Evolutionary conservation across 2,113 vertebrate species (phyloP).

Genomic region (Ceyx melanurus): DNA sequence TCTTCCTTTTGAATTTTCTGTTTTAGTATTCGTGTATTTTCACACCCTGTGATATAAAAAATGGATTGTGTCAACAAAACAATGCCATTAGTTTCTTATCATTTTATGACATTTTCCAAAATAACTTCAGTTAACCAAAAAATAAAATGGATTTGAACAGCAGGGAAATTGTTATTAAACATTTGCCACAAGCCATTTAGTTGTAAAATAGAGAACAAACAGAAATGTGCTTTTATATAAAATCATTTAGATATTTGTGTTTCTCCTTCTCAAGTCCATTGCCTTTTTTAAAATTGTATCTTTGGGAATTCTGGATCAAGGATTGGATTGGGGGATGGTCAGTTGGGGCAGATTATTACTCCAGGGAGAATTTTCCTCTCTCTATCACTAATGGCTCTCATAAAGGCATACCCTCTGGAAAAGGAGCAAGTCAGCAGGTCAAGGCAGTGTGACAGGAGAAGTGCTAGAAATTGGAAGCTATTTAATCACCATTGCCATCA

Average conservation of each 20-base stretch:
- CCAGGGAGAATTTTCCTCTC: not conserved
- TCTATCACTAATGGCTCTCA: not conserved
- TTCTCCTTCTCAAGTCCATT: not conserved
- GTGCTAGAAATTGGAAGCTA: not conserved
- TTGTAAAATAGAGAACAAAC: slow-evolving; percentile 8
- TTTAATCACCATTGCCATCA: not conserved
- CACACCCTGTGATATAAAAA: not conserved
- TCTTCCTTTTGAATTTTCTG: not conserved
- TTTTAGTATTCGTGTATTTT: not conserved
- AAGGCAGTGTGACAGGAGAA: not conserved
- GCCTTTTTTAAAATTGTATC: not conserved
- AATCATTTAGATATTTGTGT: not conserved
- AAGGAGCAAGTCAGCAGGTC: not conserved
- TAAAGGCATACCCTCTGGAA: not conserved
- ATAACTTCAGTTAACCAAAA: slow-evolving; percentile 12
- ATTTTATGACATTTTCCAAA: not conserved
- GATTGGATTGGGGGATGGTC: not conserved
- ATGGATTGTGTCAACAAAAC: not conserved
- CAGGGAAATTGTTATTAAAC: not conserved
- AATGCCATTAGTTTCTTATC: not conserved
- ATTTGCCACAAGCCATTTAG: slow-evolving; percentile 11
- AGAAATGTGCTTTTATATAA: slow-evolving; percentile 21
- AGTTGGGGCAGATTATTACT: not conserved
- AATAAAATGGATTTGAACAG: not conserved
- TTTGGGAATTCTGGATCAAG: not conserved